Evolutionary conservation across 2,888 invertebrate species (phyloP), one percentile per base, ranked within the genome.

Genomic region (Apamea epomidion): DNA sequence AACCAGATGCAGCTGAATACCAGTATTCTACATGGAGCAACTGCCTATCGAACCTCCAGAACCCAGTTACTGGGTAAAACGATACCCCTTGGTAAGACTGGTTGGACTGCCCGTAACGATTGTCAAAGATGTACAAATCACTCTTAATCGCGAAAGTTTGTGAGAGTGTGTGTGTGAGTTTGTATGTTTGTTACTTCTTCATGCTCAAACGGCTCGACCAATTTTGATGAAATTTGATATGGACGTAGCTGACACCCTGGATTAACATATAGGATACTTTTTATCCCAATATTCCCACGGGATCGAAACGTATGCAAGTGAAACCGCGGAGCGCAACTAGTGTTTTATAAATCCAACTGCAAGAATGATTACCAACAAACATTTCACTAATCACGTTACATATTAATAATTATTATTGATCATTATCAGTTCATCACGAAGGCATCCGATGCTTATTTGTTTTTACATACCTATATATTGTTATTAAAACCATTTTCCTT

Each of bases 401-500:
- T 48, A 32, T 32, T 5, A 60, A 73, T 58, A 4, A 58, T 25
- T 21, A 58, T n/a, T 58, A 16, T 37, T 51, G 71, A 29, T 71
- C 6, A 71, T 48, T 62, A 76, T 14, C 0, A n/a, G 5, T 29
- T n/a, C 25, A 51, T 42, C 37, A 74, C 62, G 62, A 51, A 64
- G 25, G 29, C 51, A 64, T 29, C 16, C 1, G 7, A 64, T 64
- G 64, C 4, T 48, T 62, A 18, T 37, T 68, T 70, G 37, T 54
- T 75, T 37, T 62, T 14, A 51, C 25, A 25, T 16, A 25, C 21
- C 2, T 16, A 5, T 21, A 4, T n/a, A 16, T 45, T 3, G 21
- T 37, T 48, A 68, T n/a, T 4, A 42, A 60, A 25, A 78, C 42
- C 0, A 64, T 79, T 79, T 79, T 64, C 32, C 70, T 70, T 18